A percentile compares a stretch with the other conserved stretches of the same genome.
phyloP scores from a whole-genome alignment of 1,140 invertebrate species.

The Coenobita brevimanus region DNA sequence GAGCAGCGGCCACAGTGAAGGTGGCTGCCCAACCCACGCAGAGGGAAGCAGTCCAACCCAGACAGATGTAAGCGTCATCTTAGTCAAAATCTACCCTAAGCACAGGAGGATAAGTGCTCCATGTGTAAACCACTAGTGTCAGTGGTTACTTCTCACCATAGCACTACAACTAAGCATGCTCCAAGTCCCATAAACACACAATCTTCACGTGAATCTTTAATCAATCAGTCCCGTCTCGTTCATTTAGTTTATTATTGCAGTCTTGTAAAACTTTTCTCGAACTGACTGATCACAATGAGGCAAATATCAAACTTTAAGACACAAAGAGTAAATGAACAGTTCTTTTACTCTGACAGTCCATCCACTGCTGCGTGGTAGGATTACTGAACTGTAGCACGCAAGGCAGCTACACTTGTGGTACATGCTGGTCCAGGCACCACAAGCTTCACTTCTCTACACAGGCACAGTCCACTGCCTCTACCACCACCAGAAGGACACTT shows the following conservation, averaged over 20 bases:
- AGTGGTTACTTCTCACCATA: slow-evolving; percentile 63
- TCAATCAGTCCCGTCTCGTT: slow-evolving; percentile 58
- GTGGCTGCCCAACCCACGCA: slow-evolving; percentile 54
- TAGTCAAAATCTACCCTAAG: slow-evolving; percentile 64
- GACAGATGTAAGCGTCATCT: slow-evolving; percentile 66
- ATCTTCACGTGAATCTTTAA: slow-evolving; percentile 58
- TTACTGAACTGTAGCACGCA: slow-evolving; percentile 23
- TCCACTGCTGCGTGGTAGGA: slow-evolving; percentile 43
- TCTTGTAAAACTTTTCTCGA: slow-evolving; percentile 45
- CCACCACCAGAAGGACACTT: slow-evolving; percentile 43
- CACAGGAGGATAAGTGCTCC: slow-evolving; percentile 62
- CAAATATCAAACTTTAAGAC: slow-evolving; percentile 30
- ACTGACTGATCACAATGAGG: slow-evolving; percentile 35
- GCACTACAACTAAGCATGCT: slow-evolving; percentile 67
- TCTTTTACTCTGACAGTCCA: slow-evolving; percentile 51
- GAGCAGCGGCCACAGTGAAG: slow-evolving; percentile 48
- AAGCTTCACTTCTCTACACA: too few relatives aligned
- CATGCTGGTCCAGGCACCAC: too few relatives aligned
- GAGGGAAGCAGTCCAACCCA: slow-evolving; percentile 66
- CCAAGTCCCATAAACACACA: slow-evolving; percentile 65
- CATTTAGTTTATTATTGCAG: slow-evolving; percentile 48
- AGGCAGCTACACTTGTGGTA: too few relatives aligned
- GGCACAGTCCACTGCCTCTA: slow-evolving; percentile 30
- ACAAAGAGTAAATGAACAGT: slow-evolving; percentile 21
- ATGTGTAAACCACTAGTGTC: slow-evolving; percentile 57